Conservation (phyloP, 2,888 invertebrate genomes). For the Epinotia nisella region DNA sequence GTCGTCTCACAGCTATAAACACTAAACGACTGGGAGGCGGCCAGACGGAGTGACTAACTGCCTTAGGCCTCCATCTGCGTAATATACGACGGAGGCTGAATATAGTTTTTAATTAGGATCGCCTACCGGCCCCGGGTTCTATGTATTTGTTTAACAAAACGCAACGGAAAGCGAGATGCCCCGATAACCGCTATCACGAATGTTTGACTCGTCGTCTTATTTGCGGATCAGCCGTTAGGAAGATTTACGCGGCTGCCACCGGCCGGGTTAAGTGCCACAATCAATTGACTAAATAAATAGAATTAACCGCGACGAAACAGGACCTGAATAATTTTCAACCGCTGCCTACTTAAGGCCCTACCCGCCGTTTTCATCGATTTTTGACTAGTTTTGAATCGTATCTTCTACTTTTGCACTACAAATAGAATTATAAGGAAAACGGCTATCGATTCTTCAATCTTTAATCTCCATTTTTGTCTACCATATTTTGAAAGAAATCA, state of each 20-base stretch:
- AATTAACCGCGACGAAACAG: conserved; percentile 62
- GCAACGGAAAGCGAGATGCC: conserved; percentile 69
- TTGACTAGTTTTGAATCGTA: too few relatives aligned
- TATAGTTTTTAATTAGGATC: conserved; percentile 82
- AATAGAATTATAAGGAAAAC: too few relatives aligned
- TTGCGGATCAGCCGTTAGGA: conserved; percentile 70
- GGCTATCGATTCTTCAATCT: too few relatives aligned
- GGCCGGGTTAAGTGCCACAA: conserved; percentile 68
- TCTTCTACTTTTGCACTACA: too few relatives aligned
- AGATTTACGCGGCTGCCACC: conserved; percentile 71
- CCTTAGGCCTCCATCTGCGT: conserved; percentile 69
- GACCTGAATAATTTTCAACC: conserved; percentile 55
- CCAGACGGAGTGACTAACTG: conserved; percentile 69
- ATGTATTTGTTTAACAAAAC: conserved; percentile 74
- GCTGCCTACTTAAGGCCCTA: conserved; percentile 54
- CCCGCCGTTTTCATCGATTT: too few relatives aligned
- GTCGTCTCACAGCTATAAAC: conserved; percentile 61
- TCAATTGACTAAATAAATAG: conserved; percentile 68
- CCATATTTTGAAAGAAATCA: too few relatives aligned
- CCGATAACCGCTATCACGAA: conserved; percentile 72
- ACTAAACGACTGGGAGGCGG: conserved; percentile 73
- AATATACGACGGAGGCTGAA: conserved; percentile 73
- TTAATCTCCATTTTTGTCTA: too few relatives aligned
- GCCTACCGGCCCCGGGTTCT: conserved; percentile 72
- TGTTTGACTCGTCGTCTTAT: conserved; percentile 68